Evolutionary conservation across 2,113 vertebrate genomes (phyloP), one percentile per base, ranked within the genome.

Genomic region (Ceratotherium simum): DNA sequence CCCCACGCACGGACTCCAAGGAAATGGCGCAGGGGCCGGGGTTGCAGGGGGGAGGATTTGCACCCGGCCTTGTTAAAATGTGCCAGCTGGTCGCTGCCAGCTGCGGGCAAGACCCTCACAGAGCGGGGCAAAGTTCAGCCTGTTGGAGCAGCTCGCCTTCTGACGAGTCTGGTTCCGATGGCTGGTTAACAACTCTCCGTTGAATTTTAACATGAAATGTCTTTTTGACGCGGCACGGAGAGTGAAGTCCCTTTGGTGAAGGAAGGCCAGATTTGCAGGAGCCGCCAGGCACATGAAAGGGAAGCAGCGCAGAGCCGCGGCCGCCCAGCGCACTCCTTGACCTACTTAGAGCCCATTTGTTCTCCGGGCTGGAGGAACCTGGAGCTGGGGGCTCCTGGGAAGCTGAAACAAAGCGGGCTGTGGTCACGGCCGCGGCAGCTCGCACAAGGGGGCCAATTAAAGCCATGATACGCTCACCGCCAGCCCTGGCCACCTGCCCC

Each of bases 191-290:
- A 92, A 54, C 69, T 72, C 92, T 36, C 69, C 3, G 27, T 97
- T 97, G 96, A 96, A 98, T 96, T 98, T 98, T 98, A 98, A 98
- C 97, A 78, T 67, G 86, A 92, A 95, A 29, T 56, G 65, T 91
- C 89, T 87, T 91, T 96, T 97, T 83, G 96, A 96, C 90, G 14
- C 33, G 56, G 88, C 90, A 48, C 89, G 89, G 65, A 97, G 94
- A 87, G 60, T 92, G 6, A 96, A 97, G 98, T 97, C 96, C 97
- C 96, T 87, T 82, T 17, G 85, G 96, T 87, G 96, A n/a, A 27
- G 56, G 82, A 16, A 92, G 82, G 90, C 60, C 70, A 79, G 90
- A 60, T 65, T 81, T 16, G 8, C 70, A 64, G 88, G 81, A 82
- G 96, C 97, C 23, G 8, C 60, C 9, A 13, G 96, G 95, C 96